Percentiles rank a stretch among this genome's conserved stretches.
These are phyloP conservation scores for Pseudoatta argentina DNA, from an alignment of 1,140 invertebrate genomes.

Conservation along the genomic window DNA sequence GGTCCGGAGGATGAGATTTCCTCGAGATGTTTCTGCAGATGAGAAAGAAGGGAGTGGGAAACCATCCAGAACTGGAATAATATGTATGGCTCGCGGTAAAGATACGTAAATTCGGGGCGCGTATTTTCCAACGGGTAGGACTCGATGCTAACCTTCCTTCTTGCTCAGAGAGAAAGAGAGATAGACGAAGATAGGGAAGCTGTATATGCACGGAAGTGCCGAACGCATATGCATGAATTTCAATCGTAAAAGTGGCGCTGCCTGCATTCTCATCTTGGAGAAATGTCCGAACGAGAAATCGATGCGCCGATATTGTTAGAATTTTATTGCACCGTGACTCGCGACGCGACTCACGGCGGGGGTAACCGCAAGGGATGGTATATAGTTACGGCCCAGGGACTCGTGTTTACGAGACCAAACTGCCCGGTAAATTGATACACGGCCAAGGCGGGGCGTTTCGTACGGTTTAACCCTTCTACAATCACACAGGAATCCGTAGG, in stretches of 20 bases:
- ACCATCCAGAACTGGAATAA: constrained; percentile 48
- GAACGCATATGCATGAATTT: constrained; percentile 60
- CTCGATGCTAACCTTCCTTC: constrained; percentile 29
- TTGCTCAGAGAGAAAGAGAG: background rate
- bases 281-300: constrained; percentile 59
- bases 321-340: constrained; percentile 73
- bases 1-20: constrained; percentile 58
- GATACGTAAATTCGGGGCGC: constrained; percentile 58
- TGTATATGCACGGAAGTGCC: constrained; percentile 6
- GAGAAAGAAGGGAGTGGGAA: background rate
- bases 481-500: constrained; percentile 44
- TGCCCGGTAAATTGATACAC: constrained; percentile 71
- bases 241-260: constrained; percentile 66
- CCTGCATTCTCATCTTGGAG: constrained; percentile 61
- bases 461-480: constrained; percentile 58
- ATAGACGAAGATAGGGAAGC: background rate
- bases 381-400: constrained; percentile 60
- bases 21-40: constrained; percentile 17
- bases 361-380: constrained; percentile 63
- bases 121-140: constrained; percentile 9
- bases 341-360: constrained; percentile 43
- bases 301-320: constrained; percentile 70
- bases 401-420: constrained; percentile 74
- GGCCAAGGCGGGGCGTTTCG: constrained; percentile 56
- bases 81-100: constrained; percentile 44